Evolutionary conservation across 1,140 invertebrate genomes (phyloP), one percentile per base, ranked within the genome.

Genomic region (Micrasema longulum): DNA sequence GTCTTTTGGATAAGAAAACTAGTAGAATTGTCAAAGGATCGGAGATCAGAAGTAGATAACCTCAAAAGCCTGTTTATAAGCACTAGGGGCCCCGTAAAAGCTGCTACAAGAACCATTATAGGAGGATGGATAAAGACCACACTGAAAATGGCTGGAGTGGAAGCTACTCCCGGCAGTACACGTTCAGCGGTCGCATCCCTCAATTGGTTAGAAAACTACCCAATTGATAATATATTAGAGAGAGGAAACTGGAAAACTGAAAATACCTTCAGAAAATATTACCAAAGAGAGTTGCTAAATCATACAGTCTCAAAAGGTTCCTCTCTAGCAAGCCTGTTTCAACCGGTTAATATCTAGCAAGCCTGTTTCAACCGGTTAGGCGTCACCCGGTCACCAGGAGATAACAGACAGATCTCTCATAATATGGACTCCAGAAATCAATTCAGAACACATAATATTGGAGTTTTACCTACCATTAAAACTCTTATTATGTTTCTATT

Each of bases 231-330:
- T 18, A 55, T 31, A 4, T 23, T 31, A 10, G 23, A 55, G 23
- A 55, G 35, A 55, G 23, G 53, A 14, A 55, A 55, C 23, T 55
- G 22, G 23, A 31, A 55, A 23, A 55, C n/a, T 31, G 35, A 31
- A 12, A 55, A 26, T 10, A 55, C 35, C 10, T 55, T 55, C 23
- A 12, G n/a, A 9, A 55, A 14, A 16, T 10, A 48, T 48, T 48
- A 48, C 45, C 41, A 43, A 11, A 43, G 11, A 43, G 41, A 43
- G 14, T 3, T 43, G 3, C 41, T 11, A 2, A 43, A 43, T 2
- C 3, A 3, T 11, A 3, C 41, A 43, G 12, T 16, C 12, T 2
- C 41, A 43, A 31, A 31, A 4, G 26, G 7, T 31, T 7, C 26
- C 26, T 31, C 26, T 31, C 26, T 31, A 31, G 2, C 26, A 31